Percentiles rank a stretch among this genome's conserved stretches.
phyloP scores from a whole-genome alignment of 2,797 vertebrate genomes.

The Myotis planiceps region DNA sequence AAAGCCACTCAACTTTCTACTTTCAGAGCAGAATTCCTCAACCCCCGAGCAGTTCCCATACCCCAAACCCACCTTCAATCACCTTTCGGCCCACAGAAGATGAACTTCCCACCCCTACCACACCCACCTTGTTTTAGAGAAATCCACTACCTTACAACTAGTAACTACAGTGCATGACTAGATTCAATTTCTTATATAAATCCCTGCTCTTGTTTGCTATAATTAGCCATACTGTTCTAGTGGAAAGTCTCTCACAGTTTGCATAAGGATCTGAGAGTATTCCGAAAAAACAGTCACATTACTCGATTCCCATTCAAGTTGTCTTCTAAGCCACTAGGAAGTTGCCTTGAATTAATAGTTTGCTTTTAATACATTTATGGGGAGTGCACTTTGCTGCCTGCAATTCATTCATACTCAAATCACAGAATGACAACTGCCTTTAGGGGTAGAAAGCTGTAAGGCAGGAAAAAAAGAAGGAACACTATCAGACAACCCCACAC shows the following conservation, averaged over 20 bases:
- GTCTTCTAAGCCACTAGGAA: slow-evolving; percentile 53
- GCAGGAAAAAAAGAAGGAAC: background rate
- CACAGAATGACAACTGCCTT: slow-evolving; percentile 3
- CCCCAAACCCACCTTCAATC: background rate
- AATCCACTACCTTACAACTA: background rate
- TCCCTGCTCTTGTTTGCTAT: slow-evolving; percentile 34
- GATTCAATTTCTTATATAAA: slow-evolving; percentile 40
- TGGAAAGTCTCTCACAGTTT: slow-evolving; percentile 37
- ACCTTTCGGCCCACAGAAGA: background rate
- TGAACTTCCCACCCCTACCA: background rate
- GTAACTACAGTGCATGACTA: background rate
- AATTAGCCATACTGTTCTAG: slow-evolving; percentile 57
- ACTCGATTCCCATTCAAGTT: slow-evolving; percentile 59
- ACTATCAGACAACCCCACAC: background rate
- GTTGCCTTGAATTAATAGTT: slow-evolving; percentile 65
- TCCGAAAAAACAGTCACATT: slow-evolving; percentile 51
- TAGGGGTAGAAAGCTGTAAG: background rate
- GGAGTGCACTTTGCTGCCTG: slow-evolving; percentile 30
- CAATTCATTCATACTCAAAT: slow-evolving; percentile 62
- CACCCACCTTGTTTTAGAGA: background rate
- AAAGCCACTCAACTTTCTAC: background rate
- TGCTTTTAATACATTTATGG: slow-evolving; percentile 43
- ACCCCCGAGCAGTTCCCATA: background rate
- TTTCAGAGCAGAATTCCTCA: background rate
- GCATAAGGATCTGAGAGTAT: slow-evolving; percentile 23